Evolutionary conservation across 53 echinoderm and acorn worm species (phyloP).

Genomic region (Echinometra lucunter): DNA sequence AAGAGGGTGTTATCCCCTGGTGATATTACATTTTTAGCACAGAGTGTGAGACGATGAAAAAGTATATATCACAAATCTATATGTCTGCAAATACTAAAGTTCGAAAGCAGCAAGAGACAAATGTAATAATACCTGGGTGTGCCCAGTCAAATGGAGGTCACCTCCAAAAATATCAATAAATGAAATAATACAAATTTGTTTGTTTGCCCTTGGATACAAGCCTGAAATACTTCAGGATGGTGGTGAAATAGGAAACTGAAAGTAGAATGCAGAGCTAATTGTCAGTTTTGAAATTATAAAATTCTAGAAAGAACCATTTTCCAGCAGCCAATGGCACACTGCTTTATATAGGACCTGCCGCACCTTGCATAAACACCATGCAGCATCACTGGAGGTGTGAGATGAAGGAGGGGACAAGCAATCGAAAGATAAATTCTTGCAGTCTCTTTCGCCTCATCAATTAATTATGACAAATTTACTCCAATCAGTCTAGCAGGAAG

Average conservation of each 20-base stretch:
- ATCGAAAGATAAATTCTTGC: not conserved
- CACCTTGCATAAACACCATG: not conserved
- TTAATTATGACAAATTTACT: constrained; percentile 45
- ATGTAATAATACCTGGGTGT: constrained; percentile 33
- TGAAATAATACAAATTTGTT: constrained; percentile 42
- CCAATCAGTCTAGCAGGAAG: not conserved
- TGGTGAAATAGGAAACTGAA: not conserved
- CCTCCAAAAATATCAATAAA: not conserved
- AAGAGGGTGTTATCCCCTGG: not conserved
- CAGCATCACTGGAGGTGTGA: not conserved
- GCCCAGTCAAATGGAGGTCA: constrained; percentile 43
- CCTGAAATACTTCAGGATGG: not conserved
- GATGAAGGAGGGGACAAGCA: not conserved
- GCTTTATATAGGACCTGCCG: not conserved
- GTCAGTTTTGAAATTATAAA: constrained; percentile 5
- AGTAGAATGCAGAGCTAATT: not conserved
- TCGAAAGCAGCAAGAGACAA: not conserved
- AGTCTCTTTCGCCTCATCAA: not conserved
- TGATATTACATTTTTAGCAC: constrained; percentile 30
- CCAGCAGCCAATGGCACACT: not conserved
- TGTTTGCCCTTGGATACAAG: not conserved
- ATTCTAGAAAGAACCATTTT: not conserved
- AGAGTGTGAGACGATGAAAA: not conserved
- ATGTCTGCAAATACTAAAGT: constrained; percentile 34
- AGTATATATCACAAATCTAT: not conserved